Evolutionary conservation across 2,888 invertebrate species (phyloP), one percentile per base, ranked within the genome.

Genomic region (Drosophila subsilvestris): DNA sequence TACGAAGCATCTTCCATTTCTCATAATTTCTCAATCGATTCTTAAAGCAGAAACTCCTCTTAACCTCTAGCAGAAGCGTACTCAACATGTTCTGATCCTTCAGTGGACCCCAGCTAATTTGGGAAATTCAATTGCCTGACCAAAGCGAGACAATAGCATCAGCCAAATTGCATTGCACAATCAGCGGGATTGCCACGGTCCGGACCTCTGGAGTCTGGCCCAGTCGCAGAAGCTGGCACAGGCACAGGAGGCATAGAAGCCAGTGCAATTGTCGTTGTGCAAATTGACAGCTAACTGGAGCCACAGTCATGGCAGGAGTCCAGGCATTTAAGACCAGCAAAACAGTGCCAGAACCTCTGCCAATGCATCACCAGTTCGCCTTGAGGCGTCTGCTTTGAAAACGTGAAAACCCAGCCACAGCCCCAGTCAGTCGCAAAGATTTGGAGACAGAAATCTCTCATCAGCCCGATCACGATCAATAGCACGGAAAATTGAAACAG

Each of bases 401-500:
- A 76, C 63, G 66, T 74, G 67, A 32, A 55, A 47, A 25, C 27
- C 8, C 27, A 27, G 27, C 8, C 27, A 4, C 20, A 20, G 25
- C 25, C 7, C 6, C 25, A 27, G 27, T 6, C 25, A 27, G 48
- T 63, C 53, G 50, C 49, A 71, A 77, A 74, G 79, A 79, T 83
- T 67, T 74, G 61, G 79, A 67, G 12, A 70, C 68, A 75, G 63
- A 43, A 32, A 67, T 60, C 62, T 62, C 68, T 86, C 80, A 86
- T 86, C 81, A 84, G 74, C 80, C 81, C 77, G 79, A 85, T 85
- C 81, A 74, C 72, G 71, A 60, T 74, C 86, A 84, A 87, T 75
- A 77, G 83, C 80, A 77, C 80, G 83, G 79, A 82, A 86, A 86
- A 89, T 89, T 86, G 88, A 7, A 37, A n/a, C 80, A 79, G 48